phyloP scores from a whole-genome alignment of 2,888 invertebrate genomes.

The Camptogramma bilineatum region DNA sequence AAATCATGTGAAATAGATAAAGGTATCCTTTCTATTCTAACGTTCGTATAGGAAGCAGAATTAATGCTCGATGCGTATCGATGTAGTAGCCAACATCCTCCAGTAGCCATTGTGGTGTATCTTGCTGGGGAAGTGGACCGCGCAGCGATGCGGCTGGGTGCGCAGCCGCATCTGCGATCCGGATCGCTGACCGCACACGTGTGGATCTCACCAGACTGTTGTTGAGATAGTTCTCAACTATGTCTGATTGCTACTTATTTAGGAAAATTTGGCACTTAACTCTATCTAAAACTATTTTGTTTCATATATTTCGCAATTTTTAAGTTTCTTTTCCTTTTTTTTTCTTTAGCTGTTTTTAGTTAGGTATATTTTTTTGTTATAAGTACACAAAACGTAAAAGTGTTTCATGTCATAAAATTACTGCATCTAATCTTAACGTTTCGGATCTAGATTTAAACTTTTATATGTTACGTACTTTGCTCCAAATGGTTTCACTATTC shows the following conservation, averaged over 20 bases:
- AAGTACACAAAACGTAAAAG: too few relatives aligned
- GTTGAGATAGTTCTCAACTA: conserved; percentile 8
- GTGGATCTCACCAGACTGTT: conserved; percentile 16
- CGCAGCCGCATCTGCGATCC: conserved; percentile 17
- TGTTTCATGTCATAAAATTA: too few relatives aligned
- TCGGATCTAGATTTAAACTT: too few relatives aligned
- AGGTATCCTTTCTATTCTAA: not conserved
- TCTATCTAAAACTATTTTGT: too few relatives aligned
- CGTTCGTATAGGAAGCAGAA: not conserved
- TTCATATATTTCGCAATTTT: too few relatives aligned
- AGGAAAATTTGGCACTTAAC: not conserved
- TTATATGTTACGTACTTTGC: too few relatives aligned
- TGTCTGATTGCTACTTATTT: not conserved
- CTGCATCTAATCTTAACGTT: too few relatives aligned
- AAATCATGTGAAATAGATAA: not conserved
- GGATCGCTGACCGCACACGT: conserved; percentile 18
- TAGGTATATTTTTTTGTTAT: too few relatives aligned
- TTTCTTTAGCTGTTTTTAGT: too few relatives aligned
- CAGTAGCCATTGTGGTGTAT: conserved; percentile 36
- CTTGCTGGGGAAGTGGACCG: conserved; percentile 28
- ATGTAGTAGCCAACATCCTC: conserved; percentile 25
- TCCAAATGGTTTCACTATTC: too few relatives aligned
- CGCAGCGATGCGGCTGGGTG: conserved; percentile 17
- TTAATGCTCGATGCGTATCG: not conserved
- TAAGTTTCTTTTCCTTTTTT: too few relatives aligned